Base-by-base conservation (phyloP, 2,113 vertebrate genomes). In the Eurystomus gularis region DNA sequence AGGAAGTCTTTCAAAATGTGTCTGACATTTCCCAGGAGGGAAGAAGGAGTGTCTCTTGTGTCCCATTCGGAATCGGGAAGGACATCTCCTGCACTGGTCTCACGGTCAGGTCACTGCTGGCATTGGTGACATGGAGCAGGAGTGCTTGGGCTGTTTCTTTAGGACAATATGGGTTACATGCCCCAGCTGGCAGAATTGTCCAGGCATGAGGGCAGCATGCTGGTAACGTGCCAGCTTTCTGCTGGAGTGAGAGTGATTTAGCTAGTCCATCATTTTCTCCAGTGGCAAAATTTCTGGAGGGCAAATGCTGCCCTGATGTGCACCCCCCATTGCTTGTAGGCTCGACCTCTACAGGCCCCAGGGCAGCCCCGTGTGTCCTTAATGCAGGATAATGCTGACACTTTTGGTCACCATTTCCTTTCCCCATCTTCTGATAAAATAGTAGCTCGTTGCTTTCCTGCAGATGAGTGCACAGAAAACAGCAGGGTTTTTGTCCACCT, bases 111-210 rank as follows among this genome's bases (percentile, higher is more conserved):
- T 64, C 77, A 20, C 40, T 39, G 19, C 9, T 4, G 1, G 19
- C 4, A 2, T 21, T 3, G 3, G 42, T 52, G 77, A 33, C 31
- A 44, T 0, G 2, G 26, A 64, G 17, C 17, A 39, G 0, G 1
- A 80, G 6, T 2, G 2, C 21, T 71, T 1, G 8, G 40, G 19
- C 15, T 44, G 13, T 75, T 88, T 79, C 35, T 64, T 92, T 86
- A 76, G 69, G 72, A 52, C 31, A 72, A 12, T 29, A 26, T 24
- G 23, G 35, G 71, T 88, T 78, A 57, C 6, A 14, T 31, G 28
- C 6, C 28, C 15, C 42, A 65, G 79, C 46, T 84, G 21, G 72
- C 86, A 87, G 39, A 49, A 65, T 31, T 26, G 20, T 23, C 44
- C 37, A 76, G 69, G 40, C 52, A 62, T 26, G 57, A 86, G 33